Conservation (phyloP, 2,797 vertebrate species). For the Parauchenoglanis punctatus region DNA sequence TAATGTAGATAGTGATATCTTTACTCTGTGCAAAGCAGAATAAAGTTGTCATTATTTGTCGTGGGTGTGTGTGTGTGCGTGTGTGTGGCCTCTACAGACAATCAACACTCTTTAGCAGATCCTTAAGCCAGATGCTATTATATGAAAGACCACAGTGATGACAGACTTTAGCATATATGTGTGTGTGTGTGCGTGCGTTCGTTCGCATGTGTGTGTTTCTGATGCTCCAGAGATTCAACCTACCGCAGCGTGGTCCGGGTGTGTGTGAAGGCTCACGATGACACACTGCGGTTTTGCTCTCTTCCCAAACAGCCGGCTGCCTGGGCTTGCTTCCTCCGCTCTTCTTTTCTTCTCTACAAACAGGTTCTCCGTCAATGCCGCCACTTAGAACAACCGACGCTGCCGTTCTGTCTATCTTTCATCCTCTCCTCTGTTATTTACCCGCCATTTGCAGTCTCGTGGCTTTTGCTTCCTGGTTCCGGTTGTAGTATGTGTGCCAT, state of each 20-base stretch:
- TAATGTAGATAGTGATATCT: neutral
- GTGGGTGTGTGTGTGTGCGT: neutral
- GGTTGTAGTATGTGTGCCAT: neutral
- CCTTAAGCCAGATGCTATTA: conserved; percentile 9
- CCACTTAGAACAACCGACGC: neutral
- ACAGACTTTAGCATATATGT: conserved; percentile 12
- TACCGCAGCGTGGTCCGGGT: conserved; percentile 40
- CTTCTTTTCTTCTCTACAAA: conserved; percentile 26
- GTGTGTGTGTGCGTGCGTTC: neutral
- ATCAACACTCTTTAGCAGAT: neutral
- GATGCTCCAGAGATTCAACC: conserved; percentile 18
- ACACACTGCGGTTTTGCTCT: conserved; percentile 36
- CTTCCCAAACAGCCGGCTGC: conserved; percentile 19
- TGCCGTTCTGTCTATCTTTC: neutral
- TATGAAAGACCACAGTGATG: conserved; percentile 16
- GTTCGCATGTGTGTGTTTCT: neutral
- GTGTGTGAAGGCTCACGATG: conserved; percentile 22
- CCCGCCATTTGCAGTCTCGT: neutral
- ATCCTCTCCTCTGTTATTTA: neutral
- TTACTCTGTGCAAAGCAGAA: neutral
- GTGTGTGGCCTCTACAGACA: conserved; percentile 5
- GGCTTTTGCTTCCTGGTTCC: conserved; percentile 1
- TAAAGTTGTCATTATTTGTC: neutral
- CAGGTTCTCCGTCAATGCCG: conserved; percentile 39
- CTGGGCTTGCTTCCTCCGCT: conserved; percentile 30